Base-by-base conservation (phyloP, 2,797 vertebrate species). In the Acomys russatus region DNA sequence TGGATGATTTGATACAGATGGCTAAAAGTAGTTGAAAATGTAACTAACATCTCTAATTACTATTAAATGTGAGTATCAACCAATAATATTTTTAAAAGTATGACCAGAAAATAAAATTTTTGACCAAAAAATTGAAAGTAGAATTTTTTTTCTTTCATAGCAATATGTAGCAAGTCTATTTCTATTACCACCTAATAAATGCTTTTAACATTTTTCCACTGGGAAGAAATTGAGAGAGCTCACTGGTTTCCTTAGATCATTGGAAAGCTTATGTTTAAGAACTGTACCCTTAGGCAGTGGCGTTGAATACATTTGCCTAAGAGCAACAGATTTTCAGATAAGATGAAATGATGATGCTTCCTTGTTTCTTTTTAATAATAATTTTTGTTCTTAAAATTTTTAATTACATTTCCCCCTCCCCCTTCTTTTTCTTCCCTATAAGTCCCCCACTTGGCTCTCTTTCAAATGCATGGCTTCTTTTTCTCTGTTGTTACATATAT, bases 161-260 rank as follows among this genome's bases (percentile, higher is more conserved):
- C 6, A 64, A 4, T 70, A 20, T 79, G 8, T 80, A 23, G 25
- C 38, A 74, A 35, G 9, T 90, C 79, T 33, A 59, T 78, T 54
- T 35, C 30, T 92, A 54, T 90, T 64, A 90, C 11, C 64, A 59
- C 33, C 59, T 92, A 85, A 94, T 92, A 85, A 94, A 88, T 77
- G 44, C 70, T 83, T 96, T 94, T 86, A 44, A 82, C 74, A 25
- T 63, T 88, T 49, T 82, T 9, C 35, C 28, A 15, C 4, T 92
- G 79, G 86, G 92, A 90, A 63, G 70, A 91, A 89, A n/a, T 35
- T 92, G 71, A 91, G 71, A 90, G 63, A 93, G 44, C 54, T 88
- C 97, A 97, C 96, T 97, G 78, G 95, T 97, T 87, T 96, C 87
- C 54, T 84, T 70, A 17, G 12, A 28, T 94, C 84, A 66, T 17